These are phyloP conservation scores for Yponomeuta evonymella DNA, from an alignment of 2,888 invertebrate genomes.

Conservation along the genomic window DNA sequence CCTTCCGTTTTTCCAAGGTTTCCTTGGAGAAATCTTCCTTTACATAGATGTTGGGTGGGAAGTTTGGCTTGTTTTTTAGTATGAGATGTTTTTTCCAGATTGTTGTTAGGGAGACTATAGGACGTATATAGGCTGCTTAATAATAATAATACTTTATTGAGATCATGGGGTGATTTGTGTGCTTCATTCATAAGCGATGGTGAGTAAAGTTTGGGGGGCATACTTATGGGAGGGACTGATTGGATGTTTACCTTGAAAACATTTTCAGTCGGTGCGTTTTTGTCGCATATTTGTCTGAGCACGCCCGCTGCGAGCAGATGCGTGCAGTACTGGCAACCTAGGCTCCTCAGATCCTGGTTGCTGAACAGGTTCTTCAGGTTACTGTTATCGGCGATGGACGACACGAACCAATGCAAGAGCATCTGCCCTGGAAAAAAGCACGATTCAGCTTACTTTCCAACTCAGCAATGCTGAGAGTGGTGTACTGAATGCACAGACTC, in stretches of 20 bases:
- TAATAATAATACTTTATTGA: too few species aligned
- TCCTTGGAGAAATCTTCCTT: too few species aligned
- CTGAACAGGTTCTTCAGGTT: conserved; percentile 78
- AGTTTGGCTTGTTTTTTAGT: too few species aligned
- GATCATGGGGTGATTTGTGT: too few species aligned
- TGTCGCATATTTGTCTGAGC: conserved; percentile 85
- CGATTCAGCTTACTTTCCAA: not conserved
- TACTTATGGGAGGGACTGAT: too few species aligned
- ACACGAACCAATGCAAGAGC: conserved; percentile 92
- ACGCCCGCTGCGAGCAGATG: conserved; percentile 92
- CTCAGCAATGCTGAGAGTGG: not conserved
- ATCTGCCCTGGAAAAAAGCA: conserved; percentile 84
- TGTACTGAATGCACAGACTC: not conserved
- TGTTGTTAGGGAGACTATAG: too few species aligned
- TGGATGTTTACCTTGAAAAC: conserved; percentile 79
- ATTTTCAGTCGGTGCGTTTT: conserved; percentile 79
- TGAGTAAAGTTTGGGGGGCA: too few species aligned
- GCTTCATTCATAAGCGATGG: too few species aligned
- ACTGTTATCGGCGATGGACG: conserved; percentile 83
- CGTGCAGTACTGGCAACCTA: conserved; percentile 90
- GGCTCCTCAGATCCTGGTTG: conserved; percentile 83
- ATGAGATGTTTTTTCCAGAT: too few species aligned
- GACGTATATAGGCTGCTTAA: too few species aligned
- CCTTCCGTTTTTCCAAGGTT: too few species aligned
- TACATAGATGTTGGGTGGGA: too few species aligned